Base-by-base conservation (phyloP, 2,888 invertebrate genomes). In the Eupithecia centaureata region DNA sequence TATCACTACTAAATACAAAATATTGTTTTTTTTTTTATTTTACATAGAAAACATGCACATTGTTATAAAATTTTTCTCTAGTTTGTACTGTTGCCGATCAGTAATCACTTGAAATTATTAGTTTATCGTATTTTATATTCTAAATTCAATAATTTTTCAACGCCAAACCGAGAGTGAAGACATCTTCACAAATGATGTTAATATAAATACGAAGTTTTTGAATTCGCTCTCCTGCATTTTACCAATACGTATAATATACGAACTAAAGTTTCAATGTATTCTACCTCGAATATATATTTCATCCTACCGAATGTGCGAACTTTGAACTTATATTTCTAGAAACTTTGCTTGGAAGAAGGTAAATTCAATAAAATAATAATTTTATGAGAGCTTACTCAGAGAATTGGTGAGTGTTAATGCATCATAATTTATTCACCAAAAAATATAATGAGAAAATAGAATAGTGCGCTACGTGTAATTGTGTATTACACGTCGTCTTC, bases 281-380 rank as follows among this genome's bases (percentile, higher is more conserved):
- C 61, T 65, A 62, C 67, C 63, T 61, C 22, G 58, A 67, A 70
- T 61, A 69, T 70, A 69, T 70, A 69, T 67, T 65, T 60, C 65
- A 32, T 67, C 67, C 67, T 56, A 64, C 70, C 57, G 69, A 67
- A 70, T 65, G 70, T 63, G 52, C 61, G 59, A 70, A 70, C 66
- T 69, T 64, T 64, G 61, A 72, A 69, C 68, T 71, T 69, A 70
- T 68, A 66, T 67, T 72, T 62, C 56, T 52, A 52, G 57, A 67
- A 71, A 70, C 62, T 73, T 73, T 68, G 10, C 38, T 13, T 13
- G 65, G n/a, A 64, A 71, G 68, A 67, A 63, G 33, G 10, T 61
- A 67, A 67, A 68, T 70, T 68, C 70, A 72, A 71, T 72, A 73
- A 68, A 70, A 71, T 73, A 68, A 71, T 70, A 59, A 72, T 70